Conservation (phyloP, 2,888 invertebrate genomes). For the Neocrepidodera transversa region DNA sequence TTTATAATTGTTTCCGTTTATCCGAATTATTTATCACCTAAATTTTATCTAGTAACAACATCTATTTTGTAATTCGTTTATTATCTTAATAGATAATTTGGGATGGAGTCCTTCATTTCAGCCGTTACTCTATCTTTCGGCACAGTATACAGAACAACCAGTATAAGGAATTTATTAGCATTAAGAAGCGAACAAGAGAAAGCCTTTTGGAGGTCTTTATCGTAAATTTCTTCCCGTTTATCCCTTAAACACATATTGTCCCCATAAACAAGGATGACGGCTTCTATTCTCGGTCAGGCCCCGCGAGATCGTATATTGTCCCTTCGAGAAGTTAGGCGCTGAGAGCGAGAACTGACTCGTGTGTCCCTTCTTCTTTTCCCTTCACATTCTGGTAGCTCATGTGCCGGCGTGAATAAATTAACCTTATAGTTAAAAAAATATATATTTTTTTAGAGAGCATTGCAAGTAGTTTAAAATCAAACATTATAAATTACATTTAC, state of each 20-base stretch:
- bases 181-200: slow-evolving; percentile 32
- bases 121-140: slow-evolving; percentile 10
- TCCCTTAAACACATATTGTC: slow-evolving; percentile 40
- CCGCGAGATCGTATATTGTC: slow-evolving; percentile 40
- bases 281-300: slow-evolving; percentile 36
- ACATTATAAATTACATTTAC: no score
- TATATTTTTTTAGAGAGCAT: no score
- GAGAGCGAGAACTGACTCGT: slow-evolving; percentile 28
- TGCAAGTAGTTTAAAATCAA: no score
- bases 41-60: no score
- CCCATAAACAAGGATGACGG: slow-evolving; percentile 42
- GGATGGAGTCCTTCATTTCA: slow-evolving; percentile 3
- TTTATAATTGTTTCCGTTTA: no score
- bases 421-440: no score
- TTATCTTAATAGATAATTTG: slow-evolving; percentile 2
- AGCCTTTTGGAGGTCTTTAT: slow-evolving; percentile 31
- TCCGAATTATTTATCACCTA: no score
- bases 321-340: slow-evolving; percentile 38
- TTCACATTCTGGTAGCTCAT: not conserved
- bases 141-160: slow-evolving; percentile 13
- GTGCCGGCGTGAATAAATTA: not conserved
- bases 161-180: slow-evolving; percentile 34
- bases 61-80: no score
- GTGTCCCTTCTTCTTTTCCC: slow-evolving; percentile 11
- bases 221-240: slow-evolving; percentile 37